Conservation (phyloP, 2,888 invertebrate species). For the Tenthredo amoena region DNA sequence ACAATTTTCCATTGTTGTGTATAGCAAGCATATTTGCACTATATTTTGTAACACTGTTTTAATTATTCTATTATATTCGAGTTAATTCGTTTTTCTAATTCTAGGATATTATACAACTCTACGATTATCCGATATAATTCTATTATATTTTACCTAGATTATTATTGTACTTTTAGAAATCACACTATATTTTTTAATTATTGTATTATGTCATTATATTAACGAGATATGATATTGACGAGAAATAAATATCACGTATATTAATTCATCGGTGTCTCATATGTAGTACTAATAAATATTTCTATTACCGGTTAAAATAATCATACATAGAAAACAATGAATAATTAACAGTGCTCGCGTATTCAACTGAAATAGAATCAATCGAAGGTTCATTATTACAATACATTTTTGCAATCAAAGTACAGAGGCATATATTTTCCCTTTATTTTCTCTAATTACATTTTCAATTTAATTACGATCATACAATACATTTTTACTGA, state of each 20-base stretch:
- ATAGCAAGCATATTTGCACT: constrained; percentile 73
- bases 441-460: background rate
- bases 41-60: constrained; percentile 75
- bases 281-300: background rate
- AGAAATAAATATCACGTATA: constrained; percentile 70
- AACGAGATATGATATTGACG: constrained; percentile 72
- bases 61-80: constrained; percentile 63
- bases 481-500: background rate
- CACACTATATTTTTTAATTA: constrained; percentile 76
- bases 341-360: background rate
- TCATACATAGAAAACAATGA: background rate
- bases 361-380: background rate
- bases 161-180: constrained; percentile 73
- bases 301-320: background rate
- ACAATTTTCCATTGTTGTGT: constrained; percentile 68
- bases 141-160: constrained; percentile 69
- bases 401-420: background rate
- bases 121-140: constrained; percentile 50
- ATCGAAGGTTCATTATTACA: background rate
- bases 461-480: background rate
- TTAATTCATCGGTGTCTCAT: constrained; percentile 42
- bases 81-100: constrained; percentile 55
- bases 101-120: constrained; percentile 33
- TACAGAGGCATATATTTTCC: background rate
- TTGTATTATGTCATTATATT: constrained; percentile 73